Evolutionary conservation across 2,113 vertebrate species (phyloP).

Genomic region (Cyprinus carpio): DNA sequence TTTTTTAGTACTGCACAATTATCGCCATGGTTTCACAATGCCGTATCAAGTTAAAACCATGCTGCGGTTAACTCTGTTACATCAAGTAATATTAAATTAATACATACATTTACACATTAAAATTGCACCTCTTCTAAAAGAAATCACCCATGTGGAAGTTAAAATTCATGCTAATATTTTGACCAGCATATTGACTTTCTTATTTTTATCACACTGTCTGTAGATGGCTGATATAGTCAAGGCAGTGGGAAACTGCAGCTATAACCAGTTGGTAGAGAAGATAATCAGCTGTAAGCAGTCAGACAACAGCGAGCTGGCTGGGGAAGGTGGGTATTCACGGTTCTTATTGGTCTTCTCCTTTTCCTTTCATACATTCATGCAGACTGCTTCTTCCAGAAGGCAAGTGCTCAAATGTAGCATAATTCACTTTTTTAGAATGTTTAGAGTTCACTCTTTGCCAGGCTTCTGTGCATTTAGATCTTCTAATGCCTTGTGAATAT

Average conservation of each 20-base stretch:
- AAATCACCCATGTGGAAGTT: background rate
- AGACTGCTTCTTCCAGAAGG: background rate
- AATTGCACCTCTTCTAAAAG: too few species aligned
- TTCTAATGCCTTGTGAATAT: background rate
- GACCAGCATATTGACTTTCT: background rate
- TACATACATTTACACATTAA: too few species aligned
- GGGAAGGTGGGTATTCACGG: constrained; percentile 84
- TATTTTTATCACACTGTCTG: constrained; percentile 44
- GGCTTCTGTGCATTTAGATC: background rate
- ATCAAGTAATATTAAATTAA: too few species aligned
- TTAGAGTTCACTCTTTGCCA: background rate
- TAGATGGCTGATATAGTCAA: constrained; percentile 94
- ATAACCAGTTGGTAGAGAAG: constrained; percentile 99
- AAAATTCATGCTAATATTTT: background rate
- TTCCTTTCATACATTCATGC: background rate
- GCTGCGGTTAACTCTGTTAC: too few species aligned
- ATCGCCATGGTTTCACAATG: background rate
- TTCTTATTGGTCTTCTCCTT: background rate
- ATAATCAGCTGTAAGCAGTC: constrained; percentile 98
- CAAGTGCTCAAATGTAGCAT: background rate
- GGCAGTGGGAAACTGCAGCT: constrained; percentile 98
- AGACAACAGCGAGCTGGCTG: constrained; percentile 91
- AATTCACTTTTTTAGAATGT: too few species aligned
- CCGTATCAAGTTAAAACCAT: background rate
- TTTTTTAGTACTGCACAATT: background rate